Base-by-base conservation (phyloP, 2,113 vertebrate species). In the Cinclus cinclus region DNA sequence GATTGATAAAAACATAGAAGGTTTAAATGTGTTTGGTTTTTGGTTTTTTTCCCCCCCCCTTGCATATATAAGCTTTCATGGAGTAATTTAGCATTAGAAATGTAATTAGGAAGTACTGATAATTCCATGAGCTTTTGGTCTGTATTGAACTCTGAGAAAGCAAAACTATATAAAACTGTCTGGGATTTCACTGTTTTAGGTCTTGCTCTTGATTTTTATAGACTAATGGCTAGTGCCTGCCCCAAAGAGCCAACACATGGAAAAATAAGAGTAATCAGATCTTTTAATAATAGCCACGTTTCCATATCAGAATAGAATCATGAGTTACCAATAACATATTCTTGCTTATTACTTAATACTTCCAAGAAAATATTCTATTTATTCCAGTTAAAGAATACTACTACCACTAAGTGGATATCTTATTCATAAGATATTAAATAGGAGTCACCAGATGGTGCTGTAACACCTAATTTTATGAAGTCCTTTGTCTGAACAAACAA, bases 371-470 rank as follows among this genome's bases (percentile, higher is more conserved):
- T 24, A 23, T 22, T 88, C 2, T 46, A 15, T 75, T 90, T 33
- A 56, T 55, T 77, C 18, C 10, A 79, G 31, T 70, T 64, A 44
- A 87, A 74, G 6, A 83, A 70, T 86, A 78, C 52, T 79, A 7
- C 20, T 79, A 53, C 25, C 55, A 56, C 20, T 75, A 55, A 77
- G 69, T 3, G 11, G 22, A 89, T 79, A 30, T 79, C 87, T 93
- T 83, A 85, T 79, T 53, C 25, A 90, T 96, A 94, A 96, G 92
- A 85, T 90, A 92, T 91, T 95, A 89, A 94, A 91, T 44, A 83
- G 20, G 52, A 96, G 96, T 96, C 96, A 96, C 93, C 94, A 96
- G 95, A 93, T 95, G 96, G 94, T 97, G 95, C 95, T 96, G 93
- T 95, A 96, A 88, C 94, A 97, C 91, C 78, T 96, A 94, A 91